Percentiles rank a stretch among this genome's conserved stretches.
These are phyloP conservation scores for Pempheris klunzingeri DNA, from an alignment of 2,797 vertebrate genomes.

Conservation along the genomic window DNA sequence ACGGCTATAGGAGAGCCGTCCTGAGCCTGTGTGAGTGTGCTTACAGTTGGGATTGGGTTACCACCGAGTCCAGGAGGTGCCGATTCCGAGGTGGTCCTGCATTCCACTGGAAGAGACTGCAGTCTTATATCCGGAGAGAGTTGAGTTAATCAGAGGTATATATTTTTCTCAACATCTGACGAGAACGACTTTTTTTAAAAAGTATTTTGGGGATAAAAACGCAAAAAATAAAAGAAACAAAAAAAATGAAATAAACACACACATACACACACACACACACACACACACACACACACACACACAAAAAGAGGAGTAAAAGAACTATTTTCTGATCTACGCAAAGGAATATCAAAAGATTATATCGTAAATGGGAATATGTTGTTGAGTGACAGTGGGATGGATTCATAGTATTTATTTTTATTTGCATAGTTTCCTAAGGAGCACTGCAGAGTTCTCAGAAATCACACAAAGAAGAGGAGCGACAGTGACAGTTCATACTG, in stretches of 20 bases:
- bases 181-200: conserved; percentile 84
- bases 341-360: conserved; percentile 73
- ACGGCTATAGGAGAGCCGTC: conserved; percentile 16
- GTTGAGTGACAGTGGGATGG: conserved; percentile 75
- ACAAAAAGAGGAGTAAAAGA: conserved; percentile 72
- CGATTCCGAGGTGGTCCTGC: conserved; percentile 53
- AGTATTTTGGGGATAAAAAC: conserved; percentile 89
- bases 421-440: conserved; percentile 80
- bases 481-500: conserved; percentile 53
- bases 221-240: conserved; percentile 72
- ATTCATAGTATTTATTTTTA: conserved; percentile 84
- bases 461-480: conserved; percentile 54
- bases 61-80: conserved; percentile 61
- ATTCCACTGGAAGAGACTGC: conserved; percentile 68
- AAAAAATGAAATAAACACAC: conserved; percentile 29
- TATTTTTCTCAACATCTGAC: conserved; percentile 87
- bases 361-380: conserved; percentile 70
- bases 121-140: conserved; percentile 74
- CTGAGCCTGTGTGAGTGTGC: conserved; percentile 55
- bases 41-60: conserved; percentile 71
- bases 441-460: conserved; percentile 71
- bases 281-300: conserved; percentile 32
- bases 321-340: conserved; percentile 86
- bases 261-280: too few relatives aligned
- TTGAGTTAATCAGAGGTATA: conserved; percentile 85